A percentile compares a stretch with the other conserved stretches of the same genome.
Evolutionary conservation across 2,888 invertebrate genomes (phyloP).

Genomic region (Nipponacmea schrenckii): DNA sequence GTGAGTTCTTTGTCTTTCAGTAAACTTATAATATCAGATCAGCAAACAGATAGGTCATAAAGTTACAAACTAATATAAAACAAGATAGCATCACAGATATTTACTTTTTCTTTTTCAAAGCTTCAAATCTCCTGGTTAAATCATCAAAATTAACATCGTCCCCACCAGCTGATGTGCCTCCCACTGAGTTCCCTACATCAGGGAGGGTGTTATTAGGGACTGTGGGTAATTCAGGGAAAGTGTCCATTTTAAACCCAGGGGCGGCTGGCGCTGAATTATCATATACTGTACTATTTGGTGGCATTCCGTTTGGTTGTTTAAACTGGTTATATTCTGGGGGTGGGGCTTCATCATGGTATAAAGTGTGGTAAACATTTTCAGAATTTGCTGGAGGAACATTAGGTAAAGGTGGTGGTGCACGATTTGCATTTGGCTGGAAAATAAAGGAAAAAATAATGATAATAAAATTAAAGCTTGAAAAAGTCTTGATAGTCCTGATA

Average conservation of each 20-base stretch:
- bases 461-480: not conserved
- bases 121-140: constrained; percentile 89
- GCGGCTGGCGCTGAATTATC: constrained; percentile 32
- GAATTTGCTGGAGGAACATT: constrained; percentile 35
- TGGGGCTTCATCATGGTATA: constrained; percentile 8
- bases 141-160: constrained; percentile 92
- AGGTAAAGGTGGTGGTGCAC: constrained; percentile 45
- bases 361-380: constrained; percentile 18
- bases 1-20: no score
- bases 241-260: constrained; percentile 31
- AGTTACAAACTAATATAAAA: no score
- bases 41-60: no score
- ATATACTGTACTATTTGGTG: constrained; percentile 30
- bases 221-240: constrained; percentile 81
- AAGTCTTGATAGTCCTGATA: no score
- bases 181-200: constrained; percentile 45
- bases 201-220: constrained; percentile 77
- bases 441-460: no score
- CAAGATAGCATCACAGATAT: not conserved
- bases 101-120: constrained; percentile 75
- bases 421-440: not conserved
- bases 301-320: constrained; percentile 27
- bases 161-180: constrained; percentile 62
- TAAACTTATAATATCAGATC: no score
- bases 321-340: constrained; percentile 26